Evolutionary conservation across 2,888 invertebrate genomes (phyloP), one percentile per base, ranked within the genome.

Genomic region (Drosophila maculinotata): DNA sequence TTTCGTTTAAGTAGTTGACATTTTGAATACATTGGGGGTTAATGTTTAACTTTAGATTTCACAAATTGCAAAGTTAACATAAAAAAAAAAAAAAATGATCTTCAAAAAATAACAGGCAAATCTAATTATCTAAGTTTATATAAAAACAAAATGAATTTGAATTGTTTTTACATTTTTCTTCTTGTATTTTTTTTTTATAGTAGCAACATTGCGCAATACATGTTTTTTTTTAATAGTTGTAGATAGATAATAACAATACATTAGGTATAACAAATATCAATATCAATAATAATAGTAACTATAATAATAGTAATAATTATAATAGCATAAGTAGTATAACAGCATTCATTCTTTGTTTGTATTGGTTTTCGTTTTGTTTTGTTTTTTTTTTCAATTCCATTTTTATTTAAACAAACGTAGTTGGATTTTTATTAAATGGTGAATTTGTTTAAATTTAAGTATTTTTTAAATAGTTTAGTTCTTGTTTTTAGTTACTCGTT

Each of bases 241-340:
- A 74, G 58, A 74, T 74, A 60, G 60, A 75, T 80, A 83, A 86
- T 80, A 83, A 80, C 85, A 83, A 80, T 81, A 84, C 86, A 85
- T 79, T 79, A 85, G 79, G 86, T 60, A 85, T 81, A 81, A 81
- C 81, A 81, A 81, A 87, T 85, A 87, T 82, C 75, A 84, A 78
- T 81, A 79, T 69, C 53, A 73, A 86, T 85, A 69, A 62, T 74
- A 76, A 73, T 87, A 63, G 47, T 70, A 79, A 65, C 83, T 69
- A 56, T 68, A 42, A 69, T 74, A 79, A 62, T 64, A 36, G 67
- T 73, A 63, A 69, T 74, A 44, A 56, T 63, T 44, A 62, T 56
- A 69, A 47, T 72, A 71, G 54, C 57, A 76, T 76, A 76, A 26
- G 66, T 64, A 70, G 54, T 78, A 75, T 76, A 78, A 75, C 59